phyloP scores from a whole-genome alignment of 2,888 invertebrate species.

The Chironomus riparius region DNA sequence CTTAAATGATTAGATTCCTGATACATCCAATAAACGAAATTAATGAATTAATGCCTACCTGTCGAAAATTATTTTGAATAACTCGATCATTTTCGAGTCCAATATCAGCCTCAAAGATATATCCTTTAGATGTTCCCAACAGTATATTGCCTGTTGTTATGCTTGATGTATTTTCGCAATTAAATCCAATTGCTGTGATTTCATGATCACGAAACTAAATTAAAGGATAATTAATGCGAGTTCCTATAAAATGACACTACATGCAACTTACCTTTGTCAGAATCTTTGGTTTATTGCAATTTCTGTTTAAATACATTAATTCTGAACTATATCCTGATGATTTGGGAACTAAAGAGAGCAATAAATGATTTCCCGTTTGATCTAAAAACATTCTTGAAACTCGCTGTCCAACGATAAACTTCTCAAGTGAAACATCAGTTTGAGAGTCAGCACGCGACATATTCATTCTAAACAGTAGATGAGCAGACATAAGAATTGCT shows the following conservation, averaged over 20 bases:
- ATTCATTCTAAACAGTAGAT: slow-evolving; percentile 70
- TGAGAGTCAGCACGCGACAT: slow-evolving; percentile 66
- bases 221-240: neutral
- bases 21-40: neutral
- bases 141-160: slow-evolving; percentile 72
- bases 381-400: slow-evolving; percentile 51
- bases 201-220: slow-evolving; percentile 51
- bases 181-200: slow-evolving; percentile 88
- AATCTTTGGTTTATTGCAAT: slow-evolving; percentile 62
- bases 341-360: slow-evolving; percentile 62
- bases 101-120: slow-evolving; percentile 85
- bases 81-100: slow-evolving; percentile 72
- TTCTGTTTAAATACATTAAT: slow-evolving; percentile 69
- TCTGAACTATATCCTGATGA: slow-evolving; percentile 50
- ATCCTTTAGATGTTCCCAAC: slow-evolving; percentile 80
- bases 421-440: slow-evolving; percentile 38
- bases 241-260: slow-evolving; percentile 22
- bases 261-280: slow-evolving; percentile 37
- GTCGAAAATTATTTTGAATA: slow-evolving; percentile 77
- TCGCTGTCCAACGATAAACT: slow-evolving; percentile 37
- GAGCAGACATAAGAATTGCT: slow-evolving; percentile 75
- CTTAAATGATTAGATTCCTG: slow-evolving; percentile 43
- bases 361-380: slow-evolving; percentile 75
- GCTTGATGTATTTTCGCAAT: slow-evolving; percentile 59
- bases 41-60: slow-evolving; percentile 49